Evolutionary conservation across 2,888 invertebrate species (phyloP), one percentile per base, ranked within the genome.

Genomic region (Blastobasis adustella): DNA sequence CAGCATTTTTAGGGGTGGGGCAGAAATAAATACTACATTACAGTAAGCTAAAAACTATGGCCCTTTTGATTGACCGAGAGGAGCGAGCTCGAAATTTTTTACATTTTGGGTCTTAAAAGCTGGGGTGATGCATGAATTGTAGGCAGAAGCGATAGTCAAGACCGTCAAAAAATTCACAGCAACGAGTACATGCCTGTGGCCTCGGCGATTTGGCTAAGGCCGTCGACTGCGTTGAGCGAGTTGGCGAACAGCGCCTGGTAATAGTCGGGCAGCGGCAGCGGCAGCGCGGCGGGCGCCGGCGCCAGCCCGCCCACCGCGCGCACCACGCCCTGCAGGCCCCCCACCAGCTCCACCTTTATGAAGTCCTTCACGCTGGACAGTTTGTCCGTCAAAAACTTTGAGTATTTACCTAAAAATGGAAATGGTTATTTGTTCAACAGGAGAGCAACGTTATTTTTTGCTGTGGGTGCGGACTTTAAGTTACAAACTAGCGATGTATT

Each of bases 141-240:
- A n/a, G n/a, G n/a, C 1, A 23, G 23, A 23, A 23, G 23, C 23
- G 4, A 40, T 40, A 1, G 41, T 40, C 41, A 40, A 40, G 4
- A 40, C 1, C 9, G 41, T 40, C 6, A 40, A 8, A 40, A 9
- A 40, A 9, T 3, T 3, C 23, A 3, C 9, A 9, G 9, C 41
- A 42, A 8, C 10, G 8, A 5, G 43, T 51, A 47, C 53, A 67
- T 69, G 91, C 91, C 86, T 59, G 92, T 90, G 50, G 90, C 91
- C 75, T 92, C 91, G 6, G 90, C 86, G 8, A 93, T 88, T 68
- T 91, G 90, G 3, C 80, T 68, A 5, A 93, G 73, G 8, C 87
- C 89, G 57, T 89, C 89, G 1, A 81, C 62, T 1, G 73, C 66
- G 10, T 74, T 73, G 36, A 77, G 56, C 0, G 83, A 71, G 42